phyloP scores from a whole-genome alignment of 2,888 invertebrate species.

The Dugesia japonica region DNA sequence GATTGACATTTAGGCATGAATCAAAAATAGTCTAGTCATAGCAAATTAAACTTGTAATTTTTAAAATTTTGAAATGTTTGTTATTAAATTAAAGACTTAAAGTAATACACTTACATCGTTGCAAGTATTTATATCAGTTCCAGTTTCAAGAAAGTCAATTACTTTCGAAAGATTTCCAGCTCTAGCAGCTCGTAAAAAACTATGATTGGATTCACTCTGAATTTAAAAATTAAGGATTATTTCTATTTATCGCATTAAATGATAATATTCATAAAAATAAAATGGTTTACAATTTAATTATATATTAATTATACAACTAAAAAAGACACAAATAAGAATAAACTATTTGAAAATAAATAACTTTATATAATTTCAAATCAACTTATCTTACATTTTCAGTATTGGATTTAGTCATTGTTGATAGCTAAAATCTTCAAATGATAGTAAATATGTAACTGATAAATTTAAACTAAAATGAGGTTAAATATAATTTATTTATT shows the following conservation, averaged over 20 bases:
- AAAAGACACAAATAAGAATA: no score
- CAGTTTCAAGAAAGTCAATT: constrained; percentile 75
- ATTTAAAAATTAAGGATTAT: not conserved
- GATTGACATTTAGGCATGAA: no score
- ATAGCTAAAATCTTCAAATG: constrained; percentile 20
- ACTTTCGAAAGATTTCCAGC: constrained; percentile 96
- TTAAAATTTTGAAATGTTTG: no score
- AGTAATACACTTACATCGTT: constrained; percentile 66
- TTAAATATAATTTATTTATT: not conserved
- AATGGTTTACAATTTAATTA: no score
- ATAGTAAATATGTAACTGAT: constrained; percentile 14
- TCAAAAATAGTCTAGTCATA: no score
- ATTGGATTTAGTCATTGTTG: constrained; percentile 10
- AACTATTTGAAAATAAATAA: no score
- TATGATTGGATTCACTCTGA: constrained; percentile 75
- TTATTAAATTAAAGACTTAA: no score
- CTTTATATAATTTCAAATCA: no score
- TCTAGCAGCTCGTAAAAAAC: constrained; percentile 89
- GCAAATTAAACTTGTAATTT: no score
- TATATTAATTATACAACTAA: no score
- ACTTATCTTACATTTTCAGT: not conserved
- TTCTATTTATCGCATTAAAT: no score
- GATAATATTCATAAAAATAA: no score
- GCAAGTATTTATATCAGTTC: constrained; percentile 79
- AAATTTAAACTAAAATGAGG: constrained; percentile 12